Base-by-base conservation (phyloP, 2,888 invertebrate species). In the Allygus modestus region DNA sequence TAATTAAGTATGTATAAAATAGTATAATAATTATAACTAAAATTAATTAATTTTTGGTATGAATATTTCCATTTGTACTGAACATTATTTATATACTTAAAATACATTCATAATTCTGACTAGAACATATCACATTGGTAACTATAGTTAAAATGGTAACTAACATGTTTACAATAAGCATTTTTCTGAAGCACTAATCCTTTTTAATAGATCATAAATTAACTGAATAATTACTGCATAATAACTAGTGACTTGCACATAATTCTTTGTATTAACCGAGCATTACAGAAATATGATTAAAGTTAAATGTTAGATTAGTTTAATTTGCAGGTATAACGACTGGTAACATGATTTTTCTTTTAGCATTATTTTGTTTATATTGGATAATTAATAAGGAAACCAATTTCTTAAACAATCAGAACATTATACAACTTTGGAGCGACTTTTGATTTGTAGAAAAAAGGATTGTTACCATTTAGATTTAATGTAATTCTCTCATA, bases 101-200 rank as follows among this genome's bases (percentile, higher is more conserved):
- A 58, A 65, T 31, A 65, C 28, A 65, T 15, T 65, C 17, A 31
- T 65, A 31, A 65, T 65, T 65, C 31, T 65, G 65, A 65, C 65
- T 65, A 65, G 65, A 65, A 31, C 26, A 28, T 65, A 65, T 65
- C 65, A 65, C 65, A 65, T 28, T 65, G 65, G 65, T 65, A 28
- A 65, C 65, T 28, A 65, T 15, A 65, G 31, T 31, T 65, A 15
- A 23, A 65, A 31, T 65, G 65, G 65, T 65, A 65, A 65, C 65
- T 65, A 28, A 65, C 65, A 65, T 65, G 2, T 28, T 65, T 31
- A 31, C 12, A 28, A 65, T 65, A 28, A 65, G n/a, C 12, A 31
- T 65, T 65, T 65, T 65, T 65, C n/a, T 9, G 46, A 12, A 2
- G 7, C 46, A 12, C 37, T 7, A 37, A 37, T 37, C 4, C 9